phyloP scores from a whole-genome alignment of 2,113 vertebrate genomes.

The human (Homo sapiens) region GRCh38 chr21:17528501-17529000 shows the following conservation, averaged over 20 bases:
- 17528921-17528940: neutral
- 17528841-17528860: neutral
- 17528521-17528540: too few relatives aligned
- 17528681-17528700: too few relatives aligned
- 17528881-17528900: neutral
- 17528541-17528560: too few relatives aligned
- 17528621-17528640: too few relatives aligned
- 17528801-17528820: neutral
- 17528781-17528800: neutral
- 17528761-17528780: neutral
- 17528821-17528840: neutral
- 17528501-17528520: too few relatives aligned
- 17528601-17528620: too few relatives aligned
- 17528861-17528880: neutral
- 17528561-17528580: fast-evolving
- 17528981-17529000: neutral
- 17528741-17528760: neutral
- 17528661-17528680: too few relatives aligned
- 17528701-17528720: too few relatives aligned
- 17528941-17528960: neutral
- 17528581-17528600: too few relatives aligned
- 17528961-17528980: neutral
- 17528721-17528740: neutral
- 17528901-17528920: neutral
- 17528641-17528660: too few relatives aligned